Conservation (phyloP, 2,888 invertebrate genomes). For the Callinectes sapidus region DNA sequence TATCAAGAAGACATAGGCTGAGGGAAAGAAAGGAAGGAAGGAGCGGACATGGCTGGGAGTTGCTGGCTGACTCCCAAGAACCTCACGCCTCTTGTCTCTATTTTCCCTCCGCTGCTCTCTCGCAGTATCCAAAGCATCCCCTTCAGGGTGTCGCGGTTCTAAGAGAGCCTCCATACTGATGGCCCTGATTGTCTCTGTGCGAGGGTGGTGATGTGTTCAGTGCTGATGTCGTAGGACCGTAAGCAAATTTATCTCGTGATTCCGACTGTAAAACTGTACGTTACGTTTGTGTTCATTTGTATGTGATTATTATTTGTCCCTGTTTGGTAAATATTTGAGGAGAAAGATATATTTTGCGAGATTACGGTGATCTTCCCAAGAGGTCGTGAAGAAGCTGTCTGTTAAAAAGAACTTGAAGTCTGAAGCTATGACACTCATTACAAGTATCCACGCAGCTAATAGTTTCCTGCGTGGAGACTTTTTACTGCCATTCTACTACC, state of each 20-base stretch:
- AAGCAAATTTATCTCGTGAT: not conserved
- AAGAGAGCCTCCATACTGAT: not conserved
- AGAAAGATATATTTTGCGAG: not conserved
- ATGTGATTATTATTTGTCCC: not conserved
- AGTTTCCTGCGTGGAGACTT: constrained; percentile 36
- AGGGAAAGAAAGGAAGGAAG: not conserved
- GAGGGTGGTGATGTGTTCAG: not conserved
- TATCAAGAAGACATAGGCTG: not conserved
- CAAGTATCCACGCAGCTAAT: not conserved
- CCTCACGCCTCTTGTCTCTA: not conserved
- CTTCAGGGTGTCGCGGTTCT: not conserved
- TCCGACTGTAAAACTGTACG: not conserved
- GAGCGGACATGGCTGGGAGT: not conserved
- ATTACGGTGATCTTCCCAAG: not conserved
- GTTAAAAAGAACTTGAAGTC: not conserved
- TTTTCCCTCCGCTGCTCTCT: not conserved
- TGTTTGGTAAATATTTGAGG: not conserved
- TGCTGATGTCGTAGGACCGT: not conserved
- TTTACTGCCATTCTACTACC: constrained; percentile 41
- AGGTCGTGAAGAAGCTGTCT: not conserved
- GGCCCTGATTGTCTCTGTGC: not conserved
- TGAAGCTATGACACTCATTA: not conserved
- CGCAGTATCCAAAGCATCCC: not conserved
- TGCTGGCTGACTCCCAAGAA: constrained; percentile 16
- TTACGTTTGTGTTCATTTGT: not conserved